Evolutionary conservation across 2,113 vertebrate genomes (phyloP), one percentile per base, ranked within the genome.

Genomic region (Petroica traversi): DNA sequence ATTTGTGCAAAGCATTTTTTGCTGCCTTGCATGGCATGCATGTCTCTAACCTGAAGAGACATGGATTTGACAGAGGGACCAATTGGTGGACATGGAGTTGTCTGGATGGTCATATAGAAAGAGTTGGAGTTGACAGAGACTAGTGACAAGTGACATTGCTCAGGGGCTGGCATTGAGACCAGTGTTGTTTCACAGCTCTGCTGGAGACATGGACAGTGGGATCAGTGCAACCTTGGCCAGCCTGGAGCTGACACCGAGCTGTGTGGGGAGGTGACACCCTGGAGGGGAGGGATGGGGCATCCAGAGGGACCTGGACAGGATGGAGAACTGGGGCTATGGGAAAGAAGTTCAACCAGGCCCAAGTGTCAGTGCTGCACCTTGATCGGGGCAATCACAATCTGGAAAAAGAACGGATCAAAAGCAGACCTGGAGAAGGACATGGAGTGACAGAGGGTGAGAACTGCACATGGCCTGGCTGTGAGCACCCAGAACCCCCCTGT

Each of bases 371-470:
- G 25, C 34, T 79, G 29, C 14, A 71, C 8, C 13, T 40, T 29
- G 13, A 10, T 46, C 40, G 62, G 57, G 74, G 29, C n/a, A 77
- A 45, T 52, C 9, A 33, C 46, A 54, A 29, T 57, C 66, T 71
- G 49, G 49, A 31, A 9, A 8, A 17, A 18, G 31, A 31, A 4
- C 3, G 19, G 13, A 48, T 15, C 0, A 0, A 55, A n/a, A 78
- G 41, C 24, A 87, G 64, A 11, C 16, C 40, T 45, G 16, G 17
- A n/a, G 46, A n/a, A 82, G 45, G 45, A 24, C 7, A 1, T 19
- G 23, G 6, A 11, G 11, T 31, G 20, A 3, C 41, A 55, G 46
- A 19, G 24, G 24, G 9, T 11, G 46, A 54, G 19, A 59, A 4
- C 25, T 75, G 28, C 19, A 6, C 12, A 3, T 45, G 19, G 2